A percentile compares a stretch with the other conserved stretches of the same genome.
phyloP scores from a whole-genome alignment of 2,113 vertebrate species.

The Pachypanchax playfairii region DNA sequence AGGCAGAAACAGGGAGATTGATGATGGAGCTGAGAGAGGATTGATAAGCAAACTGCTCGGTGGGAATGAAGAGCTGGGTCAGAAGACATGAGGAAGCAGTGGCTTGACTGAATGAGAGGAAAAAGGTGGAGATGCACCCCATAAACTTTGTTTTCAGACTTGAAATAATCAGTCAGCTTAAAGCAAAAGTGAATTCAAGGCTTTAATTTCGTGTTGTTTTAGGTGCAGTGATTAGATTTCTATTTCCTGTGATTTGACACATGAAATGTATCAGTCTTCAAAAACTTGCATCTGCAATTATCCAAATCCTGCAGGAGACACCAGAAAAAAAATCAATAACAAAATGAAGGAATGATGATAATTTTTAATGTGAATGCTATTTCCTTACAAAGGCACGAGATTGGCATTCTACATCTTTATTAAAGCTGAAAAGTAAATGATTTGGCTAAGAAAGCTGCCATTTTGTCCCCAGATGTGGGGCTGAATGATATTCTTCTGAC shows the following conservation, averaged over 20 bases:
- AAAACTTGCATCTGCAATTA: background rate
- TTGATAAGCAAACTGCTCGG: constrained; percentile 76
- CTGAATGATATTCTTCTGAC: constrained; percentile 23
- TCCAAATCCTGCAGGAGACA: constrained; percentile 1
- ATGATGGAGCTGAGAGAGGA: constrained; percentile 66
- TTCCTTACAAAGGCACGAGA: constrained; percentile 37
- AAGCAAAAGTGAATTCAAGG: background rate
- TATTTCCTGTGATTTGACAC: background rate
- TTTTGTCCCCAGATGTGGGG: constrained; percentile 57
- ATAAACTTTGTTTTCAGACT: constrained; percentile 52
- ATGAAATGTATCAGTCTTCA: background rate
- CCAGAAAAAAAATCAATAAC: constrained; percentile 5
- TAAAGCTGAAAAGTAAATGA: constrained; percentile 40
- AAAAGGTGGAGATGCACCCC: constrained; percentile 56
- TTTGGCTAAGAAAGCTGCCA: constrained; percentile 45
- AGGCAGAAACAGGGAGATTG: constrained; percentile 71
- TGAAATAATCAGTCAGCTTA: background rate
- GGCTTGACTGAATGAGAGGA: constrained; percentile 71
- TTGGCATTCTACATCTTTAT: constrained; percentile 33
- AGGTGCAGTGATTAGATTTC: background rate
- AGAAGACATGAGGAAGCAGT: constrained; percentile 61
- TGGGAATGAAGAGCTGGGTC: constrained; percentile 49
- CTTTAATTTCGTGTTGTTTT: background rate
- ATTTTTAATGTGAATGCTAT: constrained; percentile 26
- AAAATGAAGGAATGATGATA: constrained; percentile 2